These are phyloP conservation scores for Coryphaenoides rupestris DNA, from an alignment of 2,113 vertebrate species.

Conservation along the genomic window DNA sequence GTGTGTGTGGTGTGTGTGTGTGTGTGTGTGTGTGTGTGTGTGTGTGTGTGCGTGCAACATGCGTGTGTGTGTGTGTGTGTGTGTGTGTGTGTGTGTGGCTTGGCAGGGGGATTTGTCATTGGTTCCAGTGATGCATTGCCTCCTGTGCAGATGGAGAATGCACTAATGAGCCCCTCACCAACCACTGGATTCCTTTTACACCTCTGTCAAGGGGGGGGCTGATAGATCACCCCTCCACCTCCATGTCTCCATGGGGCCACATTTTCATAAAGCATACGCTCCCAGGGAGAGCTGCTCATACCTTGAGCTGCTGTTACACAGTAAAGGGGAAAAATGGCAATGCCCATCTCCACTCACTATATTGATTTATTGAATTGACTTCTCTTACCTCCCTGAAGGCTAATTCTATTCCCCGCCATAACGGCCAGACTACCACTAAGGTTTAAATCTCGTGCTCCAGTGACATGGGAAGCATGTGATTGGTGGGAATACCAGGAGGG, in stretches of 20 bases:
- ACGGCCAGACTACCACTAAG: background rate
- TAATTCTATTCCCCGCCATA: background rate
- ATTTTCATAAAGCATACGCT: slow-evolving; percentile 2
- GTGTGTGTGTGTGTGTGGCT: background rate
- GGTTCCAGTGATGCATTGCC: slow-evolving; percentile 33
- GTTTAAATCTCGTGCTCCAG: background rate
- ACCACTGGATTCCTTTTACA: slow-evolving; percentile 33
- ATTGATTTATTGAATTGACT: background rate
- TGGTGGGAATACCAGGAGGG: background rate
- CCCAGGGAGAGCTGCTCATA: background rate
- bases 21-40: no score
- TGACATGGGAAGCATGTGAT: background rate
- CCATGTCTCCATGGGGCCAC: background rate
- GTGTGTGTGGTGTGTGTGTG: background rate
- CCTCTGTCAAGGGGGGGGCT: slow-evolving; percentile 24
- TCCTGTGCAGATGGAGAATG: slow-evolving; percentile 30
- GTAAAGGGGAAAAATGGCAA: background rate
- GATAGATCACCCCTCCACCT: slow-evolving; percentile 28
- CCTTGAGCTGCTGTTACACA: background rate
- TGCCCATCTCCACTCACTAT: background rate
- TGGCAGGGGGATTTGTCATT: slow-evolving; percentile 25
- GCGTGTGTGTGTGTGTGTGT: background rate
- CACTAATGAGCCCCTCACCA: slow-evolving; percentile 37
- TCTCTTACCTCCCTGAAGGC: background rate
- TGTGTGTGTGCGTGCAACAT: background rate